Percentiles rank a stretch among this genome's conserved stretches.
phyloP scores from a whole-genome alignment of 2,888 invertebrate genomes.

The Nysson spinosus region DNA sequence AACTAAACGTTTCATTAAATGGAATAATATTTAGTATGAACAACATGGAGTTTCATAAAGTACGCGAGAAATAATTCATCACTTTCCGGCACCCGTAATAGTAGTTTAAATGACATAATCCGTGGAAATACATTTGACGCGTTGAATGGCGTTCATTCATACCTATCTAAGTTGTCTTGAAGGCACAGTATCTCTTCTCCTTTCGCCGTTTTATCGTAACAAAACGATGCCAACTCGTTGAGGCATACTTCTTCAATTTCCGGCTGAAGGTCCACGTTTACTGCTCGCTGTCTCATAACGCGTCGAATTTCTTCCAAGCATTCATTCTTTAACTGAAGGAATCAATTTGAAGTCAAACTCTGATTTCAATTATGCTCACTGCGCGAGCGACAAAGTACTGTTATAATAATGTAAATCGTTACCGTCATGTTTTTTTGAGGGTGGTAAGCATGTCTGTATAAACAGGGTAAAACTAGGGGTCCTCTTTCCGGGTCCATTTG shows the following conservation, averaged over 20 bases:
- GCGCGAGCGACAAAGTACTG: too few species aligned
- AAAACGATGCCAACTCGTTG: conserved; percentile 89
- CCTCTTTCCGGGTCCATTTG: conserved; percentile 88
- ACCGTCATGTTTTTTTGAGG: conserved; percentile 75
- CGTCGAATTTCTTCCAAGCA: conserved; percentile 89
- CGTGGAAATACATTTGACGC: too few species aligned
- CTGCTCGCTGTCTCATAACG: conserved; percentile 95
- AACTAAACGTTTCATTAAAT: too few species aligned
- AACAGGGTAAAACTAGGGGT: conserved; percentile 92
- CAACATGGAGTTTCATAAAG: too few species aligned
- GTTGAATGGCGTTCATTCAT: too few species aligned
- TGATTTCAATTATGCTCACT: too few species aligned
- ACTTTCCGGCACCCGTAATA: too few species aligned
- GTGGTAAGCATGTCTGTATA: conserved; percentile 83
- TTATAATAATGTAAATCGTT: conserved; percentile 28
- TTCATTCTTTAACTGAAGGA: conserved; percentile 76
- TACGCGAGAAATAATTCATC: too few species aligned
- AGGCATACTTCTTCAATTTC: conserved; percentile 95
- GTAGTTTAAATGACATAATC: too few species aligned
- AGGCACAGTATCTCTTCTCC: conserved; percentile 96
- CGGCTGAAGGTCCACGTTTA: conserved; percentile 95
- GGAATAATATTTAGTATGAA: neutral
- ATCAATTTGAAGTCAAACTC: neutral
- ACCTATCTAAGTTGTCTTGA: conserved; percentile 87
- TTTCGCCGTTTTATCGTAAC: conserved; percentile 90